phyloP scores from a whole-genome alignment of 35 echinoderm and acorn worm species.

The Apostichopus parvimensis region DNA sequence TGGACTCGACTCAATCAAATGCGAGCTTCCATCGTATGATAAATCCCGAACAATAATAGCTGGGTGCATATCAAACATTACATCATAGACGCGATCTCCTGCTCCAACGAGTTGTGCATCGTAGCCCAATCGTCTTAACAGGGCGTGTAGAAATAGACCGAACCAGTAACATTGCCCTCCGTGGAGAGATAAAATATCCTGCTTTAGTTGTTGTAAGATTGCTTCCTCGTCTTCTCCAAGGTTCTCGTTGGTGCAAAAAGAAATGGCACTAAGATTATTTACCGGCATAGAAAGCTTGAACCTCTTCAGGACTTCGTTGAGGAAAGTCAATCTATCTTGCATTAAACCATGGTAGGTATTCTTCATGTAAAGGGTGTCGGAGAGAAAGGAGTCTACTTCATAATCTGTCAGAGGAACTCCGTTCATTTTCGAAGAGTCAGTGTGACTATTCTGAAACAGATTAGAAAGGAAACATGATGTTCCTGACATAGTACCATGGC shows the following conservation, averaged over 20 bases:
- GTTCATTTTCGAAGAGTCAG: neutral
- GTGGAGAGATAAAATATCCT: slow-evolving; percentile 12
- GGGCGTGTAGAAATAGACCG: neutral
- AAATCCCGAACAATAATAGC: neutral
- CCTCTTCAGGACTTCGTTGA: neutral
- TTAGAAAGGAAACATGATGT: no score
- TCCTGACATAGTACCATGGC: no score
- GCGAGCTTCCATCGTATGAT: neutral
- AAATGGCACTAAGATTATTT: neutral
- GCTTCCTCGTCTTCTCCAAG: neutral
- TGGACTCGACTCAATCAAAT: neutral
- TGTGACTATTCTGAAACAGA: neutral
- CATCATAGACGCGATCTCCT: neutral
- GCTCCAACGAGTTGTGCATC: neutral
- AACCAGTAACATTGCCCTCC: slow-evolving; percentile 20
- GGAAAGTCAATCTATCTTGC: neutral
- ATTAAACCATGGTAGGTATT: neutral
- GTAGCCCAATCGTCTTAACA: neutral
- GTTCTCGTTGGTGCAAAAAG: neutral
- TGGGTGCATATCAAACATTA: neutral
- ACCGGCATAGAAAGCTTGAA: neutral
- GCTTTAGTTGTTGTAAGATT: neutral
- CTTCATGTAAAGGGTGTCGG: neutral
- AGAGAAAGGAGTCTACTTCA: neutral
- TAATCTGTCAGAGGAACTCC: neutral